Base-by-base conservation (phyloP, 1,140 invertebrate genomes). In the Melipona quadrifasciata region DNA sequence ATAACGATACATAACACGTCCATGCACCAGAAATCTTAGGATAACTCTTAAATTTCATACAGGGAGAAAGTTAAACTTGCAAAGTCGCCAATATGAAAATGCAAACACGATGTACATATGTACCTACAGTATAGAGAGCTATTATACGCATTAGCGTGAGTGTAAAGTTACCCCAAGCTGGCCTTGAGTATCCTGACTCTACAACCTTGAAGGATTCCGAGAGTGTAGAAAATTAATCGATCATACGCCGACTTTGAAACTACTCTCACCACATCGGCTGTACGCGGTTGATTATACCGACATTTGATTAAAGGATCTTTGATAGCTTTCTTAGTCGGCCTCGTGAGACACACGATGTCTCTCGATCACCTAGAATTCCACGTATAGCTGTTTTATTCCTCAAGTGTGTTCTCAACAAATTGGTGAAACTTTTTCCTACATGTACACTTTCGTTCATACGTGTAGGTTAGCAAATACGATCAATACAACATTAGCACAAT, bases 41-140 rank as follows among this genome's bases (percentile, higher is more conserved):
- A 17, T 27, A 16, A 6, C 58, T 61, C 39, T n/a, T 61, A 14
- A 8, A 27, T 6, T 65, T 27, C 0, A 65, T 6, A 16, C 8
- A 27, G 14, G n/a, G 5, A 8, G n/a, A 17, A 65, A 6, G 16
- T n/a, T 65, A 27, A 65, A 65, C 16, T 65, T 27, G 16, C 34
- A n/a, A 71, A 71, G 39, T 71, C n/a, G 39, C n/a, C 64, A n/a
- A 65, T 65, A 65, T 65, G n/a, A 65, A 65, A 65, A 65, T 61
- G 24, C 58, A 11, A 47, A 61, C 64, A 65, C n/a, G 64, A 65
- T 65, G 27, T 65, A 27, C 27, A 47, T 47, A 47, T 47, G 39
- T 47, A 47, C 39, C 6, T 8, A 47, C 39, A 8, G 39, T n/a
- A n/a, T 17, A 16, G 64, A 27, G 14, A n/a, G n/a, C 58, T 61